Evolutionary conservation across 2,113 vertebrate species (phyloP).

Genomic region (Gasterosteus nipponicus): DNA sequence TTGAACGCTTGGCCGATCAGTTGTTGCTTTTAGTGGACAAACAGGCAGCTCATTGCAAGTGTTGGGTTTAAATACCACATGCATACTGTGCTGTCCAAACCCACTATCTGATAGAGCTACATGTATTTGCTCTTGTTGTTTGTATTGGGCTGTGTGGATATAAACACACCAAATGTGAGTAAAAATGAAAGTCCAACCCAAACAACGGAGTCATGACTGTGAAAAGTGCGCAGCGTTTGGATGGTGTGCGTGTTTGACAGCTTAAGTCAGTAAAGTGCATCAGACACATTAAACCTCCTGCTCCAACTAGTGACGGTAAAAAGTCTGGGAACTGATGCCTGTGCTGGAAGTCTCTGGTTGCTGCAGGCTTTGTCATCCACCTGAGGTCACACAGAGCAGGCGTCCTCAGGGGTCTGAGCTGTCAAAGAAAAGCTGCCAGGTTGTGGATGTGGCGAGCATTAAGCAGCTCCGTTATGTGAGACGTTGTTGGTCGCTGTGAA

Average conservation of each 20-base stretch:
- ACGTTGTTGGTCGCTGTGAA: background rate
- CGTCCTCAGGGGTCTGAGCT: slow-evolving; percentile 15
- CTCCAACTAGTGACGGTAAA: slow-evolving; percentile 6
- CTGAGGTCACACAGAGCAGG: slow-evolving; percentile 16
- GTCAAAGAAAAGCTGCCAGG: background rate
- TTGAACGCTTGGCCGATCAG: slow-evolving; percentile 29
- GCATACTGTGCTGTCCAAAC: slow-evolving; percentile 27
- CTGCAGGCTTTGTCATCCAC: slow-evolving; percentile 8
- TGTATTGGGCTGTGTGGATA: slow-evolving; percentile 39
- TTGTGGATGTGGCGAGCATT: background rate
- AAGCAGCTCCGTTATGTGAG: background rate
- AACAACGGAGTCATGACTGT: background rate
- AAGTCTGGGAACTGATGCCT: slow-evolving; percentile 5
- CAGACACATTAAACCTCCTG: slow-evolving; percentile 10
- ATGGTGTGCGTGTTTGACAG: background rate
- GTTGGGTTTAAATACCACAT: slow-evolving; percentile 22
- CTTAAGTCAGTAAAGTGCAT: slow-evolving; percentile 8
- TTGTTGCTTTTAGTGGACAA: slow-evolving; percentile 36
- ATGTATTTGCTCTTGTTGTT: slow-evolving; percentile 39
- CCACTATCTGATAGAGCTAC: slow-evolving; percentile 16
- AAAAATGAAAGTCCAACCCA: slow-evolving; percentile 35
- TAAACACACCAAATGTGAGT: slow-evolving; percentile 26
- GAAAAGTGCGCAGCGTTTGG: background rate
- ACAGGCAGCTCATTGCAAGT: slow-evolving; percentile 3
- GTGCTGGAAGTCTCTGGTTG: background rate